Evolutionary conservation across 2,888 invertebrate genomes (phyloP), one percentile per base, ranked within the genome.

Genomic region (Caenorhabditis zanzibari): DNA sequence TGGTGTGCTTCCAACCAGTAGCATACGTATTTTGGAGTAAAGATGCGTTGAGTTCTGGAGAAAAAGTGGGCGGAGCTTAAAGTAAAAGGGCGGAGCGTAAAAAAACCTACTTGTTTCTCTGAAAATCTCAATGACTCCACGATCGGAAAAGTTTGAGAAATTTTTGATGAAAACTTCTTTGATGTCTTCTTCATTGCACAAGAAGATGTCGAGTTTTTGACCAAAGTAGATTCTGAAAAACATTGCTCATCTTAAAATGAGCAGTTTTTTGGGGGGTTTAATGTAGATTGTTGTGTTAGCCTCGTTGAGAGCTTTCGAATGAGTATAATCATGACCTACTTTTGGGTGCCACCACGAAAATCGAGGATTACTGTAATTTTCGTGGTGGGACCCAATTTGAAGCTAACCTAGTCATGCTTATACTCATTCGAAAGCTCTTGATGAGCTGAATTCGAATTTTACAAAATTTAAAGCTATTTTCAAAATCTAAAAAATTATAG

Each of bases 91-190:
- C 16, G 44, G 44, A 44, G 44, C 44, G 10, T 32, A 7, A 32
- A 32, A 32, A 32, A 6, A 6, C 7, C 32, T 32, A 85, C 82
- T 35, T 28, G 74, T 82, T 14, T 77, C 49, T 2, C 61, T 54
- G 44, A 86, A 85, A 35, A 85, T 61, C 12, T 85, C 84, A 26
- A 61, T 68, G n/a, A n/a, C n/a, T n/a, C n/a, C n/a, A 68, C 90
- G 80, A 66, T 89, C 88, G 14, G 85, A 84, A 72, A 90, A 90
- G 41, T 90, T 90, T 19, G 83, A 74, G 58, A 90, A 90, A 56
- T 90, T 87, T 63, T 88, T 86, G 66, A 90, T 90, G 83, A 89
- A 88, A 4, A 89, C 84, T 64, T 90, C 90, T 35, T 87, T 87
- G 54, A 88, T 76, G 16, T 89, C 82, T 26, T 86, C 86, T 41